Conservation (phyloP, 1,140 invertebrate species). For the Tetramorium parvispinum region DNA sequence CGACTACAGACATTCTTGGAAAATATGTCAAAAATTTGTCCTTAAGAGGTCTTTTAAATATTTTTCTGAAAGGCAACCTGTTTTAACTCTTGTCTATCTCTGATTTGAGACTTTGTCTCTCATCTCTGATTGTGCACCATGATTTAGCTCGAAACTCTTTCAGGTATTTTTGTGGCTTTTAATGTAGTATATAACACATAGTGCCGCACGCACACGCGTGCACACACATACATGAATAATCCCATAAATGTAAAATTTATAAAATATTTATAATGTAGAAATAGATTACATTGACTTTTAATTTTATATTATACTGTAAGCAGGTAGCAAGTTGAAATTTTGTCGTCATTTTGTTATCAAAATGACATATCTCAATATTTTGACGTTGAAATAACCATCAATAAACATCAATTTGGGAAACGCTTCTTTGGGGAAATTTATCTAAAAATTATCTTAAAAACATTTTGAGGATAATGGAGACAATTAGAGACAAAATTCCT, state of each 20-base stretch:
- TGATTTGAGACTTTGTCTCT: background rate
- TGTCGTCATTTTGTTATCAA: too few species aligned
- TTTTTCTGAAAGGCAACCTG: background rate
- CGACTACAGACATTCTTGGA: background rate
- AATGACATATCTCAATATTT: too few species aligned
- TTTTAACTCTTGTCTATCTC: background rate
- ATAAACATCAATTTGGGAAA: too few species aligned
- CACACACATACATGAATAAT: background rate
- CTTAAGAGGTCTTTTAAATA: background rate
- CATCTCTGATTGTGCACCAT: background rate
- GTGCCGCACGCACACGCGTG: background rate
- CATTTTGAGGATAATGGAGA: background rate
- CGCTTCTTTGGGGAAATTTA: too few species aligned
- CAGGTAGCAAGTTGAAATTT: too few species aligned
- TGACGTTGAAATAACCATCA: too few species aligned
- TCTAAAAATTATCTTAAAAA: background rate
- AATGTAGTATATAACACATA: background rate
- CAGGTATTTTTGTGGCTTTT: background rate
- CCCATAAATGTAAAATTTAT: background rate
- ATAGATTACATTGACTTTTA: background rate
- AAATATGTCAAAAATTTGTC: background rate
- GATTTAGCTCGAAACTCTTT: background rate
- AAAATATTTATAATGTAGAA: background rate
- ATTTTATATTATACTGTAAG: background rate
- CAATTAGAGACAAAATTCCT: background rate